These are phyloP conservation scores for Dicrostonyx torquatus DNA, from an alignment of 2,797 vertebrate species.

Conservation along the genomic window DNA sequence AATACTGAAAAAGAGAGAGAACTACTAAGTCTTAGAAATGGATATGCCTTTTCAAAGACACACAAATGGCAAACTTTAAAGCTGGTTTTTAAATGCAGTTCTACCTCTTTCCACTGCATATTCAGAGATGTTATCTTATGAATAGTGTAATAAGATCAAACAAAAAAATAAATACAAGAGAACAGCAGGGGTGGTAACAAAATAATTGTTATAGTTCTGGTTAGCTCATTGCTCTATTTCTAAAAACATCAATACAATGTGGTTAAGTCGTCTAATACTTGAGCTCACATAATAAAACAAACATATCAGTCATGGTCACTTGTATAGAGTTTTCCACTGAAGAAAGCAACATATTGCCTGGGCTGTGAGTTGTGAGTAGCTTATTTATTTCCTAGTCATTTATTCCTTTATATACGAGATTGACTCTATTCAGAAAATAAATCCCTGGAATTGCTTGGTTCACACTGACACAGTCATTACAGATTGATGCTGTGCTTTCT, in stretches of 20 bases:
- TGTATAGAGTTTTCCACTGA: background rate
- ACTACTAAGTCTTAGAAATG: constrained; percentile 23
- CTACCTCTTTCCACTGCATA: background rate
- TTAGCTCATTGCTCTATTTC: background rate
- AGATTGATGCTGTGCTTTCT: constrained; percentile 14
- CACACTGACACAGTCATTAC: constrained; percentile 37
- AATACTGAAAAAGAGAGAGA: background rate
- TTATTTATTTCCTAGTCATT: constrained; percentile 14
- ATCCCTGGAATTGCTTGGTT: background rate
- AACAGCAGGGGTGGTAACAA: background rate
- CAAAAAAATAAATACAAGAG: background rate
- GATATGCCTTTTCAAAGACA: background rate
- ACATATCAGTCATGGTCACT: background rate
- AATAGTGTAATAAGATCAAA: background rate
- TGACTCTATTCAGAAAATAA: constrained; percentile 16
- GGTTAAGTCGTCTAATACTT: background rate
- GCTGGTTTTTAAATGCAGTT: background rate
- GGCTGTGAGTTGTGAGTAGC: background rate
- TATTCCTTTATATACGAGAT: constrained; percentile 17
- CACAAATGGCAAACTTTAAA: background rate
- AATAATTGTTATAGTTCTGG: background rate
- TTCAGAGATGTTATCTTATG: background rate
- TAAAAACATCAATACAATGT: background rate
- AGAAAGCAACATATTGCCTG: constrained; percentile 5
- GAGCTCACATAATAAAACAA: background rate